Conservation (phyloP, 2,797 vertebrate genomes). For the Argentina silus region DNA sequence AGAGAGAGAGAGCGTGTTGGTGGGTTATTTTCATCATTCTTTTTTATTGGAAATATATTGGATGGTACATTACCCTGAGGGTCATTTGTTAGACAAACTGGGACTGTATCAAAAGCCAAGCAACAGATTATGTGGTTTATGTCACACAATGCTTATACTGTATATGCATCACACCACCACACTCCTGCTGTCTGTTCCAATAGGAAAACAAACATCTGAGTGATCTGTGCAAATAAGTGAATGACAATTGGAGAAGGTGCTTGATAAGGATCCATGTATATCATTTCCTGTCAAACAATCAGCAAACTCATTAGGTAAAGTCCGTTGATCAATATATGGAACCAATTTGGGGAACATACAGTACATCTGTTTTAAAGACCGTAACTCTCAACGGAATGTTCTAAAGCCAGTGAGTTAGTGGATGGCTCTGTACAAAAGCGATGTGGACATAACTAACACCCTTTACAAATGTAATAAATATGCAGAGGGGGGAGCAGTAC, state of each 20-base stretch:
- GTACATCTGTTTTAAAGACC: not conserved
- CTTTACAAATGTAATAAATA: slow-evolving; percentile 17
- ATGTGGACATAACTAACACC: slow-evolving; percentile 3
- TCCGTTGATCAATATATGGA: not conserved
- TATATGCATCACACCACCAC: too few relatives aligned
- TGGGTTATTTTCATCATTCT: too few relatives aligned
- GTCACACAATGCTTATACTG: too few relatives aligned
- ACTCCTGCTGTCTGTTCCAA: too few relatives aligned
- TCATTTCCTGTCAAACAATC: slow-evolving; percentile 6
- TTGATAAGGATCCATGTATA: not conserved
- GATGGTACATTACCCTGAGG: not conserved
- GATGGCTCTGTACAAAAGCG: not conserved
- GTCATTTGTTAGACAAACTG: too few relatives aligned
- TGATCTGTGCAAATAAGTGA: not conserved
- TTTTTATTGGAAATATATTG: not conserved
- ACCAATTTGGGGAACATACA: not conserved
- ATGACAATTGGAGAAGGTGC: not conserved
- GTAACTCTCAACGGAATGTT: slow-evolving; percentile 1
- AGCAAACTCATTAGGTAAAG: not conserved
- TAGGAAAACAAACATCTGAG: not conserved
- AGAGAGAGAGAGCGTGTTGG: too few relatives aligned
- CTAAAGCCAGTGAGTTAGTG: not conserved
- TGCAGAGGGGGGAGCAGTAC: not conserved
- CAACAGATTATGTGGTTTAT: too few relatives aligned
- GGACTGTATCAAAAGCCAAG: too few relatives aligned